Evolutionary conservation across 2,888 invertebrate species (phyloP).

Genomic region (Anagyrus pseudococci): DNA sequence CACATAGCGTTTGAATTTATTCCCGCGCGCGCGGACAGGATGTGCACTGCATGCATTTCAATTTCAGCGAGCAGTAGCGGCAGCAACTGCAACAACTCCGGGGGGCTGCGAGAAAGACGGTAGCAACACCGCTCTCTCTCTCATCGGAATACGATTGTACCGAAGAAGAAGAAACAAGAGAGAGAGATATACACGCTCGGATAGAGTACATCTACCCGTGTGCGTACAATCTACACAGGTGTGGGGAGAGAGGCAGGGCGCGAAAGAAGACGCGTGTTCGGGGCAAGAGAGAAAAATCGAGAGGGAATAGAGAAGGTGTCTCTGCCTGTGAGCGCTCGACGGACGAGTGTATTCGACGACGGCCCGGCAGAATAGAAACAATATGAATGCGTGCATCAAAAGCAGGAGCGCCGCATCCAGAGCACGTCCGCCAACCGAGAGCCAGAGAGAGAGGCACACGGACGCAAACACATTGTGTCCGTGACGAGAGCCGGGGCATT

Average conservation of each 20-base stretch:
- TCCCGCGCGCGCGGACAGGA: conserved; percentile 54
- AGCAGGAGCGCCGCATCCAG: conserved; percentile 53
- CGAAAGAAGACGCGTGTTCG: no score
- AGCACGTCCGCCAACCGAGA: conserved; percentile 51
- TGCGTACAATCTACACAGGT: no score
- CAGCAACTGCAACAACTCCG: no score
- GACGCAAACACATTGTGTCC: conserved; percentile 6
- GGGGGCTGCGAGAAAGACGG: no score
- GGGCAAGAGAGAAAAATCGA: conserved; percentile 6
- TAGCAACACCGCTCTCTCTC: no score
- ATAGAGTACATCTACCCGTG: no score
- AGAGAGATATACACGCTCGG: no score
- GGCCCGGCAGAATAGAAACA: no score
- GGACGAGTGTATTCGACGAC: no score
- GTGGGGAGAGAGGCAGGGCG: not conserved
- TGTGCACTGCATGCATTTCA: conserved; percentile 58
- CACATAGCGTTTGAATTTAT: conserved; percentile 41
- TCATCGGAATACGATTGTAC: no score
- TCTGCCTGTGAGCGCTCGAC: no score
- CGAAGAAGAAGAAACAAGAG: no score
- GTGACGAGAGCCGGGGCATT: conserved; percentile 48
- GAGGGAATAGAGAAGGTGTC: not conserved
- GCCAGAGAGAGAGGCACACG: conserved; percentile 7
- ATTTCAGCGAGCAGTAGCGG: conserved; percentile 41
- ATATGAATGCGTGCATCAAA: conserved; percentile 39